A percentile compares a stretch with the other conserved stretches of the same genome.
These are phyloP conservation scores for Phenganax stokvisi DNA, from an alignment of 92 coral and sea anemone species.

Conservation along the genomic window DNA sequence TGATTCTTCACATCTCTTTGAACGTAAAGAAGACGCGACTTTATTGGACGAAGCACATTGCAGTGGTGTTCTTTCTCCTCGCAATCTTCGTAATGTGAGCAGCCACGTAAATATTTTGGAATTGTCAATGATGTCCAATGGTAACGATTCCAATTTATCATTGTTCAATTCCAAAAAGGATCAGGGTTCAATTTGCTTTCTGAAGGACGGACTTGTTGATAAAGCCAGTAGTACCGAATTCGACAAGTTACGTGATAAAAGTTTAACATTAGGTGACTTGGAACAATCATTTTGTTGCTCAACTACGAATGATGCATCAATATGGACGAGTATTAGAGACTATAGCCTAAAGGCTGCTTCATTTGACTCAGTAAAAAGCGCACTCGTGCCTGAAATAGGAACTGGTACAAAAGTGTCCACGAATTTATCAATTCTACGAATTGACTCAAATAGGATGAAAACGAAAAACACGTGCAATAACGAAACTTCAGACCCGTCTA, in stretches of 20 bases:
- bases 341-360: neutral
- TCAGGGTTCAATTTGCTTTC: neutral
- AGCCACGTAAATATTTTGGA: slow-evolving; percentile 6
- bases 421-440: neutral
- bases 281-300: slow-evolving; percentile 14
- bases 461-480: neutral
- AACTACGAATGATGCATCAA: neutral
- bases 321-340: slow-evolving; percentile 10
- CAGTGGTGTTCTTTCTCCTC: slow-evolving; percentile 1
- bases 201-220: neutral
- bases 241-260: neutral
- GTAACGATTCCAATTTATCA: slow-evolving; percentile 1
- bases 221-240: neutral
- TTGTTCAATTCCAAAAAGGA: neutral
- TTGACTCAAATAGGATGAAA: neutral
- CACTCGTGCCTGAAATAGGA: neutral
- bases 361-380: no score
- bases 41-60: neutral
- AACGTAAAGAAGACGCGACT: neutral
- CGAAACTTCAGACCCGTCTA: neutral
- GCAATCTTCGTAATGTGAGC: neutral
- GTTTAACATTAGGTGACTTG: slow-evolving; percentile 1
- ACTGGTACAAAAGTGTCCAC: neutral
- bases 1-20: neutral
- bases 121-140: slow-evolving; percentile 27